Evolutionary conservation across 2,888 invertebrate genomes (phyloP).

Genomic region (Pristionchus maxplancki): DNA sequence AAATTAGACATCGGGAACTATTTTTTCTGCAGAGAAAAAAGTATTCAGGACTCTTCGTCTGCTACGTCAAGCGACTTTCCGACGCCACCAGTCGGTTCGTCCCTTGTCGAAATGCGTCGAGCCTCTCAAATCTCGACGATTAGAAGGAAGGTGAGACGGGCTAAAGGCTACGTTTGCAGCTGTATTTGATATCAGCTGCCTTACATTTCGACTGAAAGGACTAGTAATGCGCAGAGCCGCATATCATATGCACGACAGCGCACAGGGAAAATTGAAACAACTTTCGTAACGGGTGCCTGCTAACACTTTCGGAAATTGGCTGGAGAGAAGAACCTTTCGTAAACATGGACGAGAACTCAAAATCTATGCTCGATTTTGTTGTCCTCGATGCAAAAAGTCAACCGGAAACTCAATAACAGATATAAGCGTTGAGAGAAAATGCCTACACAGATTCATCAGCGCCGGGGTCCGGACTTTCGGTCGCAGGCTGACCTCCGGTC

Average conservation of each 20-base stretch:
- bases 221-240: background rate
- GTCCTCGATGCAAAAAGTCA: too few species aligned
- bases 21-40: background rate
- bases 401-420: too few species aligned
- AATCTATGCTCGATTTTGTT: too few species aligned
- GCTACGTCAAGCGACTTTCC: constrained; percentile 46
- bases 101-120: constrained; percentile 30
- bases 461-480: background rate
- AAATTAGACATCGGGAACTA: background rate
- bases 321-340: background rate
- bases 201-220: background rate
- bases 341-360: background rate
- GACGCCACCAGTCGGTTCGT: background rate
- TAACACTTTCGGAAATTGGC: background rate
- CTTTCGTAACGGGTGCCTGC: background rate
- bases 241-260: background rate
- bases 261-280: background rate
- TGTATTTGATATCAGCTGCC: constrained; percentile 17
- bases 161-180: background rate
- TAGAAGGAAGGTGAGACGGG: background rate
- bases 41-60: constrained; percentile 49
- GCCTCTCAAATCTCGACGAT: constrained; percentile 18
- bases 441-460: constrained; percentile 27
- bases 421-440: too few species aligned
- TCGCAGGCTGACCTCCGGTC: constrained; percentile 21